A percentile compares a stretch with the other conserved stretches of the same genome.
phyloP scores from a whole-genome alignment of 2,113 vertebrate genomes.

The Actinemys pallida region DNA sequence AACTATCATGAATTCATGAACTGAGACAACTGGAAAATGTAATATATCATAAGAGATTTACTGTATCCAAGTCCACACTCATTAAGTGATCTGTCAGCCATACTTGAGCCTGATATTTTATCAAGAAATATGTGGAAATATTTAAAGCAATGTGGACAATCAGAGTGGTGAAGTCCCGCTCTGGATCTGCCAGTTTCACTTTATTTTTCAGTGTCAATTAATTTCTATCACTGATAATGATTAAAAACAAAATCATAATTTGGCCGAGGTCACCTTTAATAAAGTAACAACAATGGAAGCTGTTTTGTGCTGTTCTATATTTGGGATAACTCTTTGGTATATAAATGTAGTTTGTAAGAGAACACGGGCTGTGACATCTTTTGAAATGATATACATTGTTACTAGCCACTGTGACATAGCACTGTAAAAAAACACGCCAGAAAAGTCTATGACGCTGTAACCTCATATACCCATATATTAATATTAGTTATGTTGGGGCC shows the following conservation, averaged over 20 bases:
- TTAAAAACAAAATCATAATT: slow-evolving; percentile 6
- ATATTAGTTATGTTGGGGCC: background rate
- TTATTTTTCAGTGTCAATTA: background rate
- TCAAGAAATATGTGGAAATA: background rate
- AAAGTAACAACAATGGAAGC: background rate
- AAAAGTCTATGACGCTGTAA: background rate
- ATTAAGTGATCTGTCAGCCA: background rate
- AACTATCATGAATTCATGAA: background rate
- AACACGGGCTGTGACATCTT: background rate
- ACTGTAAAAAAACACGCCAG: background rate
- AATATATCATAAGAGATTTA: background rate
- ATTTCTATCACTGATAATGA: background rate
- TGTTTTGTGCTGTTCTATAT: background rate
- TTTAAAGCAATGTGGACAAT: background rate
- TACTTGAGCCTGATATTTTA: background rate
- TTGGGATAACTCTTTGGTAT: background rate
- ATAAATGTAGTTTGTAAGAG: background rate
- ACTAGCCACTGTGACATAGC: background rate
- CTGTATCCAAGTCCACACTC: background rate
- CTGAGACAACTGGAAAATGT: background rate
- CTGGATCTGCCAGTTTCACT: background rate
- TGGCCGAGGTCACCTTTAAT: background rate
- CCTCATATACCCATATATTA: background rate
- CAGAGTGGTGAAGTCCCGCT: background rate
- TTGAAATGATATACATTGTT: background rate